A percentile compares a stretch with the other conserved stretches of the same genome.
These are phyloP conservation scores for Paralvinella palmiformis DNA, from an alignment of 1,140 invertebrate genomes.

Conservation along the genomic window DNA sequence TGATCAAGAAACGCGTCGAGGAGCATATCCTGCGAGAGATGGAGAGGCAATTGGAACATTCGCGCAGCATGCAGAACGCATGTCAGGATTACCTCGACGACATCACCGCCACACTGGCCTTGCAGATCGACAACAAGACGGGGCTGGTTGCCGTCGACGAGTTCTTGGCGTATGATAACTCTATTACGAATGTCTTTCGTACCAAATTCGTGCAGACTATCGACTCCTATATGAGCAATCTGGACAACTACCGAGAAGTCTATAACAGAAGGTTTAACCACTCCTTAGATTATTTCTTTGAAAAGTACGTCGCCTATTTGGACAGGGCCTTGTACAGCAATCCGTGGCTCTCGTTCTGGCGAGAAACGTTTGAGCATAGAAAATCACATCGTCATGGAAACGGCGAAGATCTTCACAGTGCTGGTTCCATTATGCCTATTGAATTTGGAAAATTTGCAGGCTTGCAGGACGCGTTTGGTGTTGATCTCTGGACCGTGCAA, in stretches of 20 bases:
- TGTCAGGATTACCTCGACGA: constrained; percentile 1
- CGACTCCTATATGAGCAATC: not conserved
- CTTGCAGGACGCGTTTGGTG: not conserved
- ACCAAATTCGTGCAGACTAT: not conserved
- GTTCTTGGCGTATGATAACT: not conserved
- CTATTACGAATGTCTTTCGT: not conserved
- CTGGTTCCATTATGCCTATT: not conserved
- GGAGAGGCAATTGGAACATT: not conserved
- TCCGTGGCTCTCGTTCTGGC: not conserved
- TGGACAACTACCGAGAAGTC: not conserved
- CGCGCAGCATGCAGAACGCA: constrained; percentile 1
- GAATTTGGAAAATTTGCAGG: constrained; percentile 3
- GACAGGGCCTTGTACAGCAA: not conserved
- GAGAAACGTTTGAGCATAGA: not conserved
- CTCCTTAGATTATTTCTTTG: not conserved
- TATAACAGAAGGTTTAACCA: not conserved
- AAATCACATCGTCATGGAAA: not conserved
- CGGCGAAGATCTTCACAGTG: not conserved
- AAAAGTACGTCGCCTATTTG: not conserved
- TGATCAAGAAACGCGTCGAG: not conserved
- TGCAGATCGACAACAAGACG: not conserved
- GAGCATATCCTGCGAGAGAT: not conserved
- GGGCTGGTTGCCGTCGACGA: not conserved
- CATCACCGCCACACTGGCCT: not conserved
- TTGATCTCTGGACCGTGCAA: not conserved